phyloP scores from a whole-genome alignment of 1,140 invertebrate species.

The Papilio aristodemus region DNA sequence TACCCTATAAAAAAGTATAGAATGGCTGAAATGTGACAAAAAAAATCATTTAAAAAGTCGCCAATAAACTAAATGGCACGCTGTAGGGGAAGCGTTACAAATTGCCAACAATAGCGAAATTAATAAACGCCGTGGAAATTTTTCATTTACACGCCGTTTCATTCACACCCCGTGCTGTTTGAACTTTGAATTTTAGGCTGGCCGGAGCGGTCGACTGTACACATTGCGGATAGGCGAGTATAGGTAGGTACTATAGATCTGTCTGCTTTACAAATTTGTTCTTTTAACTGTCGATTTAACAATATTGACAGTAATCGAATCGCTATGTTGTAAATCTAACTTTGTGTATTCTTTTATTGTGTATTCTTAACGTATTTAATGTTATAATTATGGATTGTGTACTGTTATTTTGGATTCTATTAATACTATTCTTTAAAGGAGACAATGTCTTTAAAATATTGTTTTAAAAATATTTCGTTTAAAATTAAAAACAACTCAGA shows the following conservation, averaged over 20 bases:
- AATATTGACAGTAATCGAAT: not conserved
- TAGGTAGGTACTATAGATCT: constrained; percentile 45
- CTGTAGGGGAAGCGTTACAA: constrained; percentile 48
- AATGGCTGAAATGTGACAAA: not conserved
- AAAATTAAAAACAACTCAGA: too few species aligned
- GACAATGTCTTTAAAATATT: too few species aligned
- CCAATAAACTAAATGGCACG: constrained; percentile 49
- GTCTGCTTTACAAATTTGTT: constrained; percentile 41
- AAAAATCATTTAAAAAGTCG: constrained; percentile 29
- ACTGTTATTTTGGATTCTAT: too few species aligned
- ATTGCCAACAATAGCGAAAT: constrained; percentile 70
- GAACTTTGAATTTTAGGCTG: constrained; percentile 62
- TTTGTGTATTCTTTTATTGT: too few species aligned
- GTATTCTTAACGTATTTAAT: too few species aligned
- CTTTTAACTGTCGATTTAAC: constrained; percentile 3
- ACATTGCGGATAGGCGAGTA: constrained; percentile 39
- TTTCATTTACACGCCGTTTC: constrained; percentile 70
- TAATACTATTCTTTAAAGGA: too few species aligned
- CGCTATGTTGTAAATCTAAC: too few species aligned
- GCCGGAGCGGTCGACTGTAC: constrained; percentile 32
- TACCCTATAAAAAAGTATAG: not conserved
- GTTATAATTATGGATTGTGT: too few species aligned
- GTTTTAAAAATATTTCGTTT: too few species aligned
- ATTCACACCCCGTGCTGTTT: constrained; percentile 51
- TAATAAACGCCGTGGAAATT: constrained; percentile 66